These are phyloP conservation scores for Cricetomys ansorgei DNA, from an alignment of 2,113 vertebrate genomes.

Conservation along the genomic window DNA sequence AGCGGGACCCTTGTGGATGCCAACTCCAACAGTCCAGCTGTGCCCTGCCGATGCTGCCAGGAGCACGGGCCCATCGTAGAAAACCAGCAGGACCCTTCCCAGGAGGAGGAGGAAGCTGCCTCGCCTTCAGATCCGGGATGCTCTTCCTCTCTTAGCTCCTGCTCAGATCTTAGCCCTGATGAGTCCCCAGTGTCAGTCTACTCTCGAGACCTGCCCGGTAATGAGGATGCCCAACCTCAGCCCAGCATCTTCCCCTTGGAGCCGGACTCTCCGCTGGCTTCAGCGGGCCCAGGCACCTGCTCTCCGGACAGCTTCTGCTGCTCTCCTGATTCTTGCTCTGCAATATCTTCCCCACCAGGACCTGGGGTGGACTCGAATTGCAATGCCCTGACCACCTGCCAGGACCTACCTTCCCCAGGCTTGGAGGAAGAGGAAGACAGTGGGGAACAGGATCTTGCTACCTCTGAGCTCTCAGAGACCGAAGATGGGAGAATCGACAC, in stretches of 20 bases:
- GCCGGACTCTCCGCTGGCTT: not conserved
- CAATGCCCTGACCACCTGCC: conserved; percentile 80
- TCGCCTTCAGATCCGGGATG: conserved; percentile 92
- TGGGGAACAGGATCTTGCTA: conserved; percentile 59
- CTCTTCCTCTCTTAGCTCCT: conserved; percentile 96
- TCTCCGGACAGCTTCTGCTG: conserved; percentile 86
- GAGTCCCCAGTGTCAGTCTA: conserved; percentile 90
- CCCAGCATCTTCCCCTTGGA: conserved; percentile 61
- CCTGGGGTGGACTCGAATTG: conserved; percentile 85
- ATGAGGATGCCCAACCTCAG: conserved; percentile 80
- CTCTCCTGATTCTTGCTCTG: conserved; percentile 58
- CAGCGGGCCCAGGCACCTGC: conserved; percentile 20
- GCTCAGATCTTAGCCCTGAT: conserved; percentile 95
- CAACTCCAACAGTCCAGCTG: conserved; percentile 95
- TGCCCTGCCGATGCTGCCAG: conserved; percentile 93
- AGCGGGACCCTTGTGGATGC: conserved; percentile 89
- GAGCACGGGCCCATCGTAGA: conserved; percentile 86
- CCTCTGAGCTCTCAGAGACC: conserved; percentile 64
- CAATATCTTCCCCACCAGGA: not conserved
- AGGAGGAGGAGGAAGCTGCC: conserved; percentile 89
- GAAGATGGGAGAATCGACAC: conserved; percentile 69
- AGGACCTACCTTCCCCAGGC: rapidly evolving
- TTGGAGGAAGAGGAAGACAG: conserved; percentile 60
- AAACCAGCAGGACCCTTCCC: conserved; percentile 65
- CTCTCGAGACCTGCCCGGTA: conserved; percentile 82